Evolutionary conservation across 2,797 vertebrate genomes (phyloP).

Genomic region (Phoxinus dragarum): DNA sequence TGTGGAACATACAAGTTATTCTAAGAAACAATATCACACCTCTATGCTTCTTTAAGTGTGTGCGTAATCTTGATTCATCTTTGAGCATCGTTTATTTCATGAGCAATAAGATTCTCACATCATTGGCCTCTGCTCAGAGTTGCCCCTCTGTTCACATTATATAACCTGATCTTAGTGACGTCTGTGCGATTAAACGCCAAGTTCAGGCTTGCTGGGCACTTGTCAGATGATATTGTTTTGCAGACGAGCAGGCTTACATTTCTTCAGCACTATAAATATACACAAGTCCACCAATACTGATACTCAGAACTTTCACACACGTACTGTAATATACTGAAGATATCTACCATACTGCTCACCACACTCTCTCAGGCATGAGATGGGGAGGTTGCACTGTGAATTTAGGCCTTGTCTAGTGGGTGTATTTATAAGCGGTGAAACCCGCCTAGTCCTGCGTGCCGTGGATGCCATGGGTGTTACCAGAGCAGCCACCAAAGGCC

Average conservation of each 20-base stretch:
- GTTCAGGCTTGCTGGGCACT: slow-evolving; percentile 28
- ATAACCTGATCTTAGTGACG: slow-evolving; percentile 34
- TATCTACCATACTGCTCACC: slow-evolving; percentile 33
- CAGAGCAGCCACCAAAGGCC: slow-evolving; percentile 72
- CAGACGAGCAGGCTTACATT: slow-evolving; percentile 49
- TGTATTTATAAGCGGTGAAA: slow-evolving; percentile 78
- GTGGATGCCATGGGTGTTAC: slow-evolving; percentile 74
- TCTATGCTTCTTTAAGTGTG: background rate
- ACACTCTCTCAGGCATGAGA: slow-evolving; percentile 32
- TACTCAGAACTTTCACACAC: slow-evolving; percentile 16
- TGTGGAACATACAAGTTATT: background rate
- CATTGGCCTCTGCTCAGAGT: background rate
- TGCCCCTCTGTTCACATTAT: slow-evolving; percentile 22
- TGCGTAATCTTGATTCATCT: background rate
- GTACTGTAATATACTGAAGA: slow-evolving; percentile 35
- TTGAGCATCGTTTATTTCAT: background rate
- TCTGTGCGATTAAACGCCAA: slow-evolving; percentile 20
- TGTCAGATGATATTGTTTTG: slow-evolving; percentile 39
- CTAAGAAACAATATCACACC: background rate
- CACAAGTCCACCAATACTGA: slow-evolving; percentile 32
- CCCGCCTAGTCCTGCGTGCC: slow-evolving; percentile 70
- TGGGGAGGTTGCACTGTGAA: slow-evolving; percentile 61
- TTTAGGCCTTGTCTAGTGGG: slow-evolving; percentile 67
- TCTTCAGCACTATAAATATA: slow-evolving; percentile 59
- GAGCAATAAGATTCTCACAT: background rate